These are phyloP conservation scores for Phycodurus eques DNA, from an alignment of 2,113 vertebrate genomes.

Conservation along the genomic window DNA sequence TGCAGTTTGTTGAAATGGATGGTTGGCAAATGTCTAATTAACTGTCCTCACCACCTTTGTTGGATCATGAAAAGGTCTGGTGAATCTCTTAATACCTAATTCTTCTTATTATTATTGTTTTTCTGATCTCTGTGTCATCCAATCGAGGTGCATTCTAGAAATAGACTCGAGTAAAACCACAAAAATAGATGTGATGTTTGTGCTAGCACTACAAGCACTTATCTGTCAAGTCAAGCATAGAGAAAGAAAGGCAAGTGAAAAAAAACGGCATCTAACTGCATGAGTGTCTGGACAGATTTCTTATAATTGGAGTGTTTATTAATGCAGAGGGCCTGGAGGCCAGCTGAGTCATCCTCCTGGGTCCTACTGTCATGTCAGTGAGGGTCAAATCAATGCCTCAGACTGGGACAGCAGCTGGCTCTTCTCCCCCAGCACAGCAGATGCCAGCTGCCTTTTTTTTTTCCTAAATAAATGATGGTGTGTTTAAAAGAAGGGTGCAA, in stretches of 20 bases:
- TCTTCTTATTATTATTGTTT: neutral
- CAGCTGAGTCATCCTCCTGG: slow-evolving; percentile 62
- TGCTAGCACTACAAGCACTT: neutral
- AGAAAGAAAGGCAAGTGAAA: slow-evolving; percentile 2
- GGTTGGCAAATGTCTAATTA: slow-evolving; percentile 27
- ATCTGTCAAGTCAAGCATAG: neutral
- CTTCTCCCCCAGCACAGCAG: slow-evolving; percentile 34
- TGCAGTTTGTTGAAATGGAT: neutral
- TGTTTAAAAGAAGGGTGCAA: slow-evolving; percentile 25
- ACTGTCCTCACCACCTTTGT: slow-evolving; percentile 10
- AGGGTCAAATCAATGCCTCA: slow-evolving; percentile 63
- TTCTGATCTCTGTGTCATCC: neutral
- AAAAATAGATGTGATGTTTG: neutral
- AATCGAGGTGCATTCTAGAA: neutral
- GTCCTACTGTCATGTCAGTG: slow-evolving; percentile 43
- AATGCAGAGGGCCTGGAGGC: slow-evolving; percentile 47
- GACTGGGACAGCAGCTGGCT: slow-evolving; percentile 58
- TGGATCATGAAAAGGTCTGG: slow-evolving; percentile 15
- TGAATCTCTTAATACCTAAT: neutral
- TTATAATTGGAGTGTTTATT: slow-evolving; percentile 57
- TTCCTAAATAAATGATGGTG: slow-evolving; percentile 45
- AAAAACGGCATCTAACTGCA: slow-evolving; percentile 25
- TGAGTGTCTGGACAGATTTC: slow-evolving; percentile 39
- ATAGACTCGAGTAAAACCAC: neutral
- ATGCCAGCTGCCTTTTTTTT: slow-evolving; percentile 31